A percentile compares a stretch with the other conserved stretches of the same genome.
Evolutionary conservation across 1,140 invertebrate genomes (phyloP).

Genomic region (Ostrea edulis): DNA sequence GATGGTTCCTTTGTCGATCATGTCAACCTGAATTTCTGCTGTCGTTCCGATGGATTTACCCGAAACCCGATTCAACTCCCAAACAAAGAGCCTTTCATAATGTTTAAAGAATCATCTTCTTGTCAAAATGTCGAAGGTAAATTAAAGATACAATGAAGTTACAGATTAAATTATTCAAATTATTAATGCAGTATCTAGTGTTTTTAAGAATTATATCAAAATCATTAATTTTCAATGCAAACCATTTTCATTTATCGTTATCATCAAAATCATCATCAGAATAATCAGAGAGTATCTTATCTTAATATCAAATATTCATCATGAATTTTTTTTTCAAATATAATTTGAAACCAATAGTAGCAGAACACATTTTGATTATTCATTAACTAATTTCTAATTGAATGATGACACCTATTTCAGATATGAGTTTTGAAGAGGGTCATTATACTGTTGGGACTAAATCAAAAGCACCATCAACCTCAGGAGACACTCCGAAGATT

Average conservation of each 20-base stretch:
- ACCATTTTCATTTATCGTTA: too few species aligned
- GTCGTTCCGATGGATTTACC: slow-evolving; percentile 10
- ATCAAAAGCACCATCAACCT: background rate
- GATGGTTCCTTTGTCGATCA: slow-evolving; percentile 5
- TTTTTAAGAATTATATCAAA: too few species aligned
- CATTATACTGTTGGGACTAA: background rate
- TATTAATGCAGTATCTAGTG: too few species aligned
- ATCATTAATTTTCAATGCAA: too few species aligned
- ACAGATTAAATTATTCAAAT: too few species aligned
- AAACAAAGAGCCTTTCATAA: slow-evolving; percentile 30
- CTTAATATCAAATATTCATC: too few species aligned
- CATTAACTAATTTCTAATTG: too few species aligned
- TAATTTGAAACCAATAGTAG: too few species aligned
- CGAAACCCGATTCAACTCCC: slow-evolving; percentile 17
- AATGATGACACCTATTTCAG: background rate
- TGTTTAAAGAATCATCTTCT: slow-evolving; percentile 23
- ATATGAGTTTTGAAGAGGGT: slow-evolving; percentile 19
- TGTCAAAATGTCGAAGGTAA: background rate
- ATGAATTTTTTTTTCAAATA: too few species aligned
- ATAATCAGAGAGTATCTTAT: too few species aligned
- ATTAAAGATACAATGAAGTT: background rate
- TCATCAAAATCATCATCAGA: too few species aligned
- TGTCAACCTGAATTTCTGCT: background rate
- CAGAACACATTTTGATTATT: too few species aligned
- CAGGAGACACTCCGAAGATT: background rate